These are phyloP conservation scores for Ardeotis arabs DNA, from an alignment of 2,113 vertebrate genomes.

Conservation along the genomic window DNA sequence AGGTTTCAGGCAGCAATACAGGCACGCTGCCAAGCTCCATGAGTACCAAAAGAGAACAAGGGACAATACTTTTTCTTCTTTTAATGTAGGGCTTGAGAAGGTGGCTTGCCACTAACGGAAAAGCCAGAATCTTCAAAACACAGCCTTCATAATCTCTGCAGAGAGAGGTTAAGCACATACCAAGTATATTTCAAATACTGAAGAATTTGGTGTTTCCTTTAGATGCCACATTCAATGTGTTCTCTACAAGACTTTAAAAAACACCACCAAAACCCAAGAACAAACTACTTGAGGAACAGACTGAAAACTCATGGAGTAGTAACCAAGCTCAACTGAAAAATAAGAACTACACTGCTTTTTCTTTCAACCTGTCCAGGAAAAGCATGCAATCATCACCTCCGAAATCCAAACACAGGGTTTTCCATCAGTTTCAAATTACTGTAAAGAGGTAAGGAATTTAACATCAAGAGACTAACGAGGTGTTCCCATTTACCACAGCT, in stretches of 20 bases:
- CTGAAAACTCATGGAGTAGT: neutral
- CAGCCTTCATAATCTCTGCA: neutral
- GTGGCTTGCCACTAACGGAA: neutral
- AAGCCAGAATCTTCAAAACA: neutral
- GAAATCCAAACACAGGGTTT: neutral
- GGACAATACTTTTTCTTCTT: neutral
- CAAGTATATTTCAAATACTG: neutral
- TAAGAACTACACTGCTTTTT: neutral
- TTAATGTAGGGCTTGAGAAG: fast-evolving
- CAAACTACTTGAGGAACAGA: neutral
- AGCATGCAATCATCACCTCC: fast-evolving
- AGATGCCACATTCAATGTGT: neutral
- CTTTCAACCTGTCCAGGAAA: neutral
- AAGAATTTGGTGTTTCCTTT: neutral
- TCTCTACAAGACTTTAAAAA: neutral
- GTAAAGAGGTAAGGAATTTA: neutral
- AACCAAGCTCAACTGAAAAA: neutral
- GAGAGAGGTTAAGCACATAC: neutral
- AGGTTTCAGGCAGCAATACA: neutral
- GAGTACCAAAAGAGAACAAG: neutral
- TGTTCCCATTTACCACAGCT: neutral
- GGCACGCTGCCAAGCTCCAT: neutral
- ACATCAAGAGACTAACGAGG: neutral
- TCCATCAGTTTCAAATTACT: neutral
- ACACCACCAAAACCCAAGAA: neutral